Evolutionary conservation across 2,888 invertebrate genomes (phyloP), one percentile per base, ranked within the genome.

Genomic region (Amphipoea lucens): DNA sequence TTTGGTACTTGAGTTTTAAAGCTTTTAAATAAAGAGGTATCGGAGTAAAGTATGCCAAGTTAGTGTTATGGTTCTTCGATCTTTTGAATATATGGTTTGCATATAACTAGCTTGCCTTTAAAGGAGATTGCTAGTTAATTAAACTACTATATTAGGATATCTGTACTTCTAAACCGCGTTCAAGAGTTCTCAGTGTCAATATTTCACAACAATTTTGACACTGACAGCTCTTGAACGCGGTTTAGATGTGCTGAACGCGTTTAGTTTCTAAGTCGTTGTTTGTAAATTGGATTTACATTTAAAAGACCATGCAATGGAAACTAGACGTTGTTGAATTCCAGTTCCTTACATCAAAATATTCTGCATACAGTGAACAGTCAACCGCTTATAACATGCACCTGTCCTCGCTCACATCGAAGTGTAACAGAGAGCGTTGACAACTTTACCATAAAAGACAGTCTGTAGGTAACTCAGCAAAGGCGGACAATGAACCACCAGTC

Each of bases 361-460:
- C 2, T 17, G 45, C 17, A 78, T 20, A 9, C 17, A 29, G 6
- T n/a, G 12, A 40, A 66, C 63, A 54, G 45, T 48, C 12, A 9
- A 40, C 66, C 20, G 57, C 66, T 67, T 85, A 45, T 70, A 51
- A 48, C 76, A 63, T 83, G 60, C 14, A 71, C 67, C 36, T n/a
- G 11, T 42, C 12, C 51, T 29, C 48, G 51, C 23, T 72, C 20
- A 75, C 66, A 71, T 84, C 51, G 76, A 73, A 77, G 66, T 70
- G 57, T 77, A 65, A 74, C 80, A 73, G 60, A 36, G 71, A 68
- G 17, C 23, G 74, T 75, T 87, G 87, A 87, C 85, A 85, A 84
- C 70, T 86, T 85, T 85, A 84, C 82, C 84, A 85, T 82, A 74
- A 79, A 81, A 78, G 83, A 75, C 83, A 85, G 87, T 83, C 73